Conservation (phyloP, 2,113 vertebrate species). For the Dendropsophus ebraccatus region DNA sequence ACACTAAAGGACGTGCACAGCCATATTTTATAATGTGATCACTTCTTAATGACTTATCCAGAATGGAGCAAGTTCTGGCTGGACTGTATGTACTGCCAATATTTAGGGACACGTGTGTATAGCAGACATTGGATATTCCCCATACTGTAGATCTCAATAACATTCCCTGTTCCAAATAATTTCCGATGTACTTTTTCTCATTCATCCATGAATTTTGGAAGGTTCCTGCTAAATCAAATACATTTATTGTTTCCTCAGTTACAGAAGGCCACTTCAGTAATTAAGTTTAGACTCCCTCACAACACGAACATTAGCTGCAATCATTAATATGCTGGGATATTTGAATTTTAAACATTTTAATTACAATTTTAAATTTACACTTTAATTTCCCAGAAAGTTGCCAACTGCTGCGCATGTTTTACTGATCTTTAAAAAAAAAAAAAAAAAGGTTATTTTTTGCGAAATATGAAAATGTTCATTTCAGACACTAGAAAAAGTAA, state of each 20-base stretch:
- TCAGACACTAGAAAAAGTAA: background rate
- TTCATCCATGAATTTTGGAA: background rate
- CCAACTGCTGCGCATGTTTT: background rate
- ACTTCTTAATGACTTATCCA: conserved; percentile 18
- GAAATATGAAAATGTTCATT: background rate
- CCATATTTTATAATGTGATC: conserved; percentile 6
- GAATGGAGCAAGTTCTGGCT: conserved; percentile 18
- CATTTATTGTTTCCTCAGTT: background rate
- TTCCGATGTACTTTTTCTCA: background rate
- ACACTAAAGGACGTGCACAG: background rate
- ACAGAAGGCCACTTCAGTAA: conserved; percentile 9
- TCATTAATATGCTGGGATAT: background rate
- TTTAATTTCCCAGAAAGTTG: conserved; percentile 9
- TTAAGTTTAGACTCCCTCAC: background rate
- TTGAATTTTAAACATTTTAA: conserved; percentile 25
- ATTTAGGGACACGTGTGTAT: conserved; percentile 5
- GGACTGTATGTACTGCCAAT: conserved; percentile 37
- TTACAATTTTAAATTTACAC: conserved; percentile 22
- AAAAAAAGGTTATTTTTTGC: background rate
- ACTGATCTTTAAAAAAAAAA: background rate
- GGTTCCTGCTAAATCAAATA: background rate
- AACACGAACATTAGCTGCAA: background rate
- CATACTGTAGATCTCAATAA: conserved; percentile 14
- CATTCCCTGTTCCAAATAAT: conserved; percentile 27
- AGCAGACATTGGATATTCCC: conserved; percentile 19